These are phyloP conservation scores for Archilochus colubris DNA, from an alignment of 2,113 vertebrate genomes.

Conservation along the genomic window DNA sequence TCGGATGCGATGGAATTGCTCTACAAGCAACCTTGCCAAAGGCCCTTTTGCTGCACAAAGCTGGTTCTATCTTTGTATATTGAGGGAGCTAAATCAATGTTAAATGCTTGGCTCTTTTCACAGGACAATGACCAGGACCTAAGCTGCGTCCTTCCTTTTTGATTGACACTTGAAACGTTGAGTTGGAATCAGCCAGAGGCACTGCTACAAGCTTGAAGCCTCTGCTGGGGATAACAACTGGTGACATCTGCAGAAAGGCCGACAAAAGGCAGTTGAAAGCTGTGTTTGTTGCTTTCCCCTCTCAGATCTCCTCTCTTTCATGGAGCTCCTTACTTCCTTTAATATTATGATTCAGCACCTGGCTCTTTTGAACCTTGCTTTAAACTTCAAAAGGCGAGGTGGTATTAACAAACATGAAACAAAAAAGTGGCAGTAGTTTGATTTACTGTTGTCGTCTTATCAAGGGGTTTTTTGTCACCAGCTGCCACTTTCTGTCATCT, in stretches of 20 bases:
- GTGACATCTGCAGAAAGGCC: constrained; percentile 98
- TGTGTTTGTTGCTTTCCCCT: constrained; percentile 88
- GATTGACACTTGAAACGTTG: constrained; percentile 99
- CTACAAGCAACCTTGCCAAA: constrained; percentile 98
- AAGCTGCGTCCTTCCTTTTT: constrained; percentile 90
- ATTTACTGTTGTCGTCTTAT: constrained; percentile 91
- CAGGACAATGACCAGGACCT: constrained; percentile 97
- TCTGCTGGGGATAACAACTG: constrained; percentile 97
- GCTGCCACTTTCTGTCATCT: constrained; percentile 93
- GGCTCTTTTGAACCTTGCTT: constrained; percentile 94
- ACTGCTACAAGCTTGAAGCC: constrained; percentile 93
- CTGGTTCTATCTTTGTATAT: constrained; percentile 92
- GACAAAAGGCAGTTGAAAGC: constrained; percentile 99
- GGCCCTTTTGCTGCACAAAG: constrained; percentile 90
- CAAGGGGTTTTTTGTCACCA: constrained; percentile 88
- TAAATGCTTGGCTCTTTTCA: constrained; percentile 95
- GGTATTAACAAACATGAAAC: constrained; percentile 94
- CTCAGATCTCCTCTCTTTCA: constrained; percentile 90
- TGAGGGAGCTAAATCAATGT: constrained; percentile 96
- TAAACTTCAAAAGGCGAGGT: constrained; percentile 92
- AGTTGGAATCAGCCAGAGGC: constrained; percentile 96
- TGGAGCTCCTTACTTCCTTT: constrained; percentile 88
- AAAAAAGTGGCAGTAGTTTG: constrained; percentile 87
- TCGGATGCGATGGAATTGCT: constrained; percentile 85
- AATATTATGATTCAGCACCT: constrained; percentile 95